Base-by-base conservation (phyloP, 2,888 invertebrate genomes). In the Agonopterix arenella region DNA sequence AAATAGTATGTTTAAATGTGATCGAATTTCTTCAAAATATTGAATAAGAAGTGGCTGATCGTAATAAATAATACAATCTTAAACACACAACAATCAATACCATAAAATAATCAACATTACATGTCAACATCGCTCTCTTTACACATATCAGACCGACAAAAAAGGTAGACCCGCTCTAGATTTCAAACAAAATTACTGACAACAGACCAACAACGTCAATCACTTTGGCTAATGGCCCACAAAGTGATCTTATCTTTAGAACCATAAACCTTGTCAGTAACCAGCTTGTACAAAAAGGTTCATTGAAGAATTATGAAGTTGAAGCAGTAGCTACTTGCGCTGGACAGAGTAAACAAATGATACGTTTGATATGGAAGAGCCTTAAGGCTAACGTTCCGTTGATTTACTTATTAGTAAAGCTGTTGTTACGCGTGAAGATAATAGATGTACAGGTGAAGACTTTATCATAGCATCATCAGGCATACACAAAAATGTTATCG, bases 131-230 rank as follows among this genome's bases (percentile, higher is more conserved):
- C 66, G 62, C 68, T 71, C 61, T 67, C 64, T 61, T 69, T 65
- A 71, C 70, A 69, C 68, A 64, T 59, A 66, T 52, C 52, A 52
- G 55, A 62, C 63, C 58, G 66, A 70, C 65, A 77, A 75, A 78
- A 64, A 73, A 71, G 59, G 60, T 60, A 52, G 61, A 58, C 60
- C 70, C 70, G 80, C 73, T 84, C 83, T 75, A 81, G 70, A 81
- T 85, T 79, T 84, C 82, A 84, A 85, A 86, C 83, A 84, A 83
- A 89, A 84, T 85, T 82, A 89, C 88, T 81, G 70, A 81, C 83
- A 84, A 84, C 80, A 81, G 77, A 81, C 81, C 73, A 79, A 76
- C 80, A 71, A 79, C 84, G 89, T 88, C 89, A 84, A 86, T 89
- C 88, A 86, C 76, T 80, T 78, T 79, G 71, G 83, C 85, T 88